Base-by-base conservation (phyloP, 30 jellyfish, hydroid and myxozoan species). In the Nemopilema nomurai region DNA sequence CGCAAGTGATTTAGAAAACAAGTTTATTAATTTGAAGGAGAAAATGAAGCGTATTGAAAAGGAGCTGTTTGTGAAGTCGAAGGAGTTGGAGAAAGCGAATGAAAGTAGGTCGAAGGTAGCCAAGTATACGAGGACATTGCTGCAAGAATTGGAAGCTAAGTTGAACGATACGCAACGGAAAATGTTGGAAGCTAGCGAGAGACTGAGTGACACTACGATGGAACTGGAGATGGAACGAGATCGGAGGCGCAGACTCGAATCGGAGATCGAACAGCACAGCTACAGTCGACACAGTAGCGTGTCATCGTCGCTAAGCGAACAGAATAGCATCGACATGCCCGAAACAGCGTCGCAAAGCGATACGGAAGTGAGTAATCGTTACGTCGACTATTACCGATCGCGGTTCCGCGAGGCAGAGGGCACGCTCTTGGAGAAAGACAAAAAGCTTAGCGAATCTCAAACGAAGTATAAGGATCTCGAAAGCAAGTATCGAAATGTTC, bases 101-200 rank as follows among this genome's bases (percentile, higher is more conserved):
- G 99, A 95, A 83, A 90, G 99, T 74, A 96, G 99, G 26, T 86
- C 97, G 49, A 95, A 95, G 83, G 99, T 95, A 31, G 99, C 99
- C 25, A 95, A 95, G 50, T 95, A 95, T 66, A 95, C 99, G 41
- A 90, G 99, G 50, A 77, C 97, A 1, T 71, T 95, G 71, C 76
- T 95, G n/a, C 99, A 95, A 65, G 99, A 95, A 84, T 90, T 95
- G 27, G 99, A 95, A 51, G 90, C 97, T 13, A 90, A 96, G 31
- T 76, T 95, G 73, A 85, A 81, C 77, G 97, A 87, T 26, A 90
- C 97, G n/a, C 97, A 95, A 75, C 73, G 89, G 28, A 90, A 83
- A 70, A 31, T 69, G 76, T 24, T 63, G 27, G 99, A 95, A 31
- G 75, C 91, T 20, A 96, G 90, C 62, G 97, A 86, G 9, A 95